Evolutionary conservation across 1,140 invertebrate genomes (phyloP), one percentile per base, ranked within the genome.

Genomic region (Caligus rogercresseyi): DNA sequence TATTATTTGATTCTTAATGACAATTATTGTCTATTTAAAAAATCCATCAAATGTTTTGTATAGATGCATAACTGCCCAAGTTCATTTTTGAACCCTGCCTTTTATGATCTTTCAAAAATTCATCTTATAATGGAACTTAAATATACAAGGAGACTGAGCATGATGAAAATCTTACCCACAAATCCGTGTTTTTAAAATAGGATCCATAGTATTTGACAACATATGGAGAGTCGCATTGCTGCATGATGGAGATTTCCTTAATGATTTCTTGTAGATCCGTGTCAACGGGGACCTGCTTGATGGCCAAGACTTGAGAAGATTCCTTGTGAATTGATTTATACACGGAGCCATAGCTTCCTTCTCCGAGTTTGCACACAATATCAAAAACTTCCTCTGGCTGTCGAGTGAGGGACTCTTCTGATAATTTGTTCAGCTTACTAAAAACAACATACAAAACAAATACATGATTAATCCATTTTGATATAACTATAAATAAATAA

Each of bases 241-340:
- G 95, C 95, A 99, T 98, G 69, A 99, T 98, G 65, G 92, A 97
- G 69, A 99, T 99, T 79, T 99, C 96, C 77, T 98, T 98, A 69
- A 98, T 98, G 68, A 99, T 98, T 80, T 98, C 95, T 76, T 98
- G 92, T 62, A 99, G 80, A 76, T 98, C 95, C 13, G 93, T 97
- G 74, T 98, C 94, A 16, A 98, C 93, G 51, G 94, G 94, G 63
- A 98, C 94, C 80, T 98, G 87, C 76, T 99, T 99, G 68, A 99
- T 97, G 65, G 95, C 95, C 69, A 98, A 80, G 58, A 97, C 89
- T 76, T 95, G 89, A 23, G 90, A 91, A 69, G 89, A 94, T 72
- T 98, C 92, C 74, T 97, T 98, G 75, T 98, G 93, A 25, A 98
- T 74, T 1, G 95, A 94, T 78, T 93, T 89, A 71, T 81, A 89